phyloP scores from a whole-genome alignment of 2,888 invertebrate species.

The Noctua comes region DNA sequence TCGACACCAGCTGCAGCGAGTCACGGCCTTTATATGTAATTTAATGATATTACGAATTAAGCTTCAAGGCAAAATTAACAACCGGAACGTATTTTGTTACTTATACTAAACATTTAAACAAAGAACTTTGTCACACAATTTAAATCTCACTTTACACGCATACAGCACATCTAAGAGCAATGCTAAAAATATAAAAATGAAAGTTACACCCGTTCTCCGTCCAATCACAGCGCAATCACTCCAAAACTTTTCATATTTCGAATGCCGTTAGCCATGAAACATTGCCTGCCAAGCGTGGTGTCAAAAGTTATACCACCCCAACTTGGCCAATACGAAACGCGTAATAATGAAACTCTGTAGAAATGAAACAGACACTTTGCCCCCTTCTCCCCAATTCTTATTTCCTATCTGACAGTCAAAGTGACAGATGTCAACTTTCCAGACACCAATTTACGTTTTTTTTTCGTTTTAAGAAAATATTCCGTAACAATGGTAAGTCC shows the following conservation, averaged over 20 bases:
- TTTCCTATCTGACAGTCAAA: conserved; percentile 71
- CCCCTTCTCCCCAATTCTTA: conserved; percentile 61
- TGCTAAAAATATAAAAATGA: conserved; percentile 18
- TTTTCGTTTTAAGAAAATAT: conserved; percentile 51
- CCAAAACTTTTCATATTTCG: conserved; percentile 60
- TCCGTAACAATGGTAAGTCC: conserved; percentile 2
- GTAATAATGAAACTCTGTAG: conserved; percentile 58
- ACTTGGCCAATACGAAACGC: conserved; percentile 48
- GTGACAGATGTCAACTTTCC: conserved; percentile 71
- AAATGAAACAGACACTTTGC: conserved; percentile 64
- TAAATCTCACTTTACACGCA: not conserved
- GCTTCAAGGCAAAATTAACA: conserved; percentile 1
- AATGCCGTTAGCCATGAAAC: conserved; percentile 53
- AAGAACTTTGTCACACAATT: conserved; percentile 1
- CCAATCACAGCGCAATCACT: conserved; percentile 55
- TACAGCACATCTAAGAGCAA: not conserved
- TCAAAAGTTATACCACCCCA: conserved; percentile 51
- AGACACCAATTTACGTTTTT: conserved; percentile 60
- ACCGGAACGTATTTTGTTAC: not conserved
- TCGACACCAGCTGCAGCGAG: not conserved
- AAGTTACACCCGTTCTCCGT: conserved; percentile 8
- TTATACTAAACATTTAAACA: not conserved
- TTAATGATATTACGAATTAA: conserved; percentile 5
- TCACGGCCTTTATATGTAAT: not conserved
- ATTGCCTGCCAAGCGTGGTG: conserved; percentile 49